Evolutionary conservation across 2,888 invertebrate species (phyloP), one percentile per base, ranked within the genome.

Genomic region (Xanthia icteritia): DNA sequence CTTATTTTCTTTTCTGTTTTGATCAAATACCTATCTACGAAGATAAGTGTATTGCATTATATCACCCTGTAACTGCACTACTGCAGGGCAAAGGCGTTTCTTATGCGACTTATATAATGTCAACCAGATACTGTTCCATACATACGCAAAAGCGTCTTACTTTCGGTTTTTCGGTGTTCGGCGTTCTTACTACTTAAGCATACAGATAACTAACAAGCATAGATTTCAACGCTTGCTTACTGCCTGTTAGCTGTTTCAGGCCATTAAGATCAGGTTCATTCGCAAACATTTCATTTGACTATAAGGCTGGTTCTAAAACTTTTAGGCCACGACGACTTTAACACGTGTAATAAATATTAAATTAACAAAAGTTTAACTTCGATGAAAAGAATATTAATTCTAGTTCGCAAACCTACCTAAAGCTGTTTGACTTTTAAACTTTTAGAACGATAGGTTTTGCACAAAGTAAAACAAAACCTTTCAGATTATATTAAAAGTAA

Each of bases 391-490:
- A 65, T 65, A 64, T 69, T 73, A 84, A 84, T 79, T 70, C 51
- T 60, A 65, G 39, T 70, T 70, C 15, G 17, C 23, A 48, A 70
- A 70, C 36, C 42, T 42, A 56, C 13, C n/a, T 31, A 61, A 84
- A 82, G 48, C 74, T 48, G 39, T 69, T 73, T 56, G 45, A 74
- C 74, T 81, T 84, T 65, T n/a, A 27, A 56, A 82, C 42, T 48
- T 54, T 66, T 23, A 54, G 61, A 76, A 69, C 70, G 48, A 82
- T 82, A 82, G 54, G 71, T 77, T 84, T 60, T 56, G 2, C 31
- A 6, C 54, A 63, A 85, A 75, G 48, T 76, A 65, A 81, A 85
- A 84, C 23, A 73, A 0, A 77, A 85, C 61, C 54, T 86, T 61
- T 31, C 45, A 51, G 60, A 72, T 51, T 82, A 17, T 61, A 39